These are phyloP conservation scores for Yponomeuta malinellus DNA, from an alignment of 2,888 invertebrate species.

Conservation along the genomic window DNA sequence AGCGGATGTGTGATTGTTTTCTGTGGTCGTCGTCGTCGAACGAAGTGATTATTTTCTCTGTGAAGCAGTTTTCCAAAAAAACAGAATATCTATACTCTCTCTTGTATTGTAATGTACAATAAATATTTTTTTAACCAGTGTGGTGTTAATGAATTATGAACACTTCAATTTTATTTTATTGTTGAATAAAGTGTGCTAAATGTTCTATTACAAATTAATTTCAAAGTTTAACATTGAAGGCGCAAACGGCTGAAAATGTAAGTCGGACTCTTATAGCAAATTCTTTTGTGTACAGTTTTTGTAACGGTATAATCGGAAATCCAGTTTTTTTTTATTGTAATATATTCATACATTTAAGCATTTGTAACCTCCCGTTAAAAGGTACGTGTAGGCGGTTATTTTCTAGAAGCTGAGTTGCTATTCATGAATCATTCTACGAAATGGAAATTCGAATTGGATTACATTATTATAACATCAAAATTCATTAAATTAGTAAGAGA, in stretches of 20 bases:
- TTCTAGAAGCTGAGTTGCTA: background rate
- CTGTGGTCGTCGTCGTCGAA: too few relatives aligned
- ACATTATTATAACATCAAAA: background rate
- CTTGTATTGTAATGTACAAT: background rate
- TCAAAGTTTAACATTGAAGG: background rate
- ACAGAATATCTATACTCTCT: too few relatives aligned
- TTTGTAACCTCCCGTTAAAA: background rate
- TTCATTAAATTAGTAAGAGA: background rate
- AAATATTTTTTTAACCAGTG: background rate
- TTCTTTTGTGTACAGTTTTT: constrained; percentile 12
- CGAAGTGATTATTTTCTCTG: too few relatives aligned
- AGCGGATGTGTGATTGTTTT: too few relatives aligned
- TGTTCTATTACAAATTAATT: background rate
- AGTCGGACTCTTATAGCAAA: background rate
- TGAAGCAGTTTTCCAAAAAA: too few relatives aligned
- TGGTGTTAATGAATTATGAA: too few relatives aligned
- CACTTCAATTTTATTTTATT: background rate
- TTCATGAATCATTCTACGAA: background rate
- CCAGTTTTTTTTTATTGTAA: constrained; percentile 5
- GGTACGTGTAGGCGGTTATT: constrained; percentile 5
- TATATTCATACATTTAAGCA: constrained; percentile 5
- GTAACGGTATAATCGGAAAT: constrained; percentile 5
- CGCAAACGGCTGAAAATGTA: constrained; percentile 6
- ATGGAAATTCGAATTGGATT: background rate
- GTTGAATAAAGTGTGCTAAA: background rate